These are phyloP conservation scores for Camelus dromedarius DNA, from an alignment of 2,113 vertebrate genomes.

Conservation along the genomic window DNA sequence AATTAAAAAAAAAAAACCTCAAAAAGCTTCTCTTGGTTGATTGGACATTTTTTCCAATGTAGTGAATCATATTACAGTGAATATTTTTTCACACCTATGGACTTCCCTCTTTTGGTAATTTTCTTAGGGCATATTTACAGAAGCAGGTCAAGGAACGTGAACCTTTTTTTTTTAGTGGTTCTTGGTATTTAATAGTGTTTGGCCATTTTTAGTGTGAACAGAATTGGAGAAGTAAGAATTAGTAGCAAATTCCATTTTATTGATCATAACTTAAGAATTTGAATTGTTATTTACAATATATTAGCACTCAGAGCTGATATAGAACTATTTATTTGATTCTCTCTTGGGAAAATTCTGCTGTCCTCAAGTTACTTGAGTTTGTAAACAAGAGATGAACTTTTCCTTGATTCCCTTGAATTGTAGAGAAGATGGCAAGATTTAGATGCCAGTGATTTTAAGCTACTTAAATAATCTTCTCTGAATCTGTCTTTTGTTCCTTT, in stretches of 20 bases:
- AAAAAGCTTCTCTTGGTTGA: neutral
- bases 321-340: constrained; percentile 17
- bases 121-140: constrained; percentile 63
- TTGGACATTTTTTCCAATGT: constrained; percentile 51
- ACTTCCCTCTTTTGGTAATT: constrained; percentile 22
- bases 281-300: neutral
- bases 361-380: neutral
- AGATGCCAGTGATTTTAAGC: neutral
- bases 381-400: neutral
- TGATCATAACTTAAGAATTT: constrained; percentile 8
- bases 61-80: neutral
- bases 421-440: neutral
- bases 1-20: neutral
- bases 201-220: constrained; percentile 8
- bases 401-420: neutral
- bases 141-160: constrained; percentile 47
- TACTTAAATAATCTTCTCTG: neutral
- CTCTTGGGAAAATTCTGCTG: neutral
- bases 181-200: constrained; percentile 24
- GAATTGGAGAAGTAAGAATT: constrained; percentile 47
- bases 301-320: neutral
- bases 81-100: constrained; percentile 13
- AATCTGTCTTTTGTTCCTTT: constrained; percentile 19
- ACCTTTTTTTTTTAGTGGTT: neutral
- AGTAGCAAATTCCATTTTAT: constrained; percentile 25